These are phyloP conservation scores for Eristalinus aeneus DNA, from an alignment of 2,888 invertebrate genomes.

Conservation along the genomic window DNA sequence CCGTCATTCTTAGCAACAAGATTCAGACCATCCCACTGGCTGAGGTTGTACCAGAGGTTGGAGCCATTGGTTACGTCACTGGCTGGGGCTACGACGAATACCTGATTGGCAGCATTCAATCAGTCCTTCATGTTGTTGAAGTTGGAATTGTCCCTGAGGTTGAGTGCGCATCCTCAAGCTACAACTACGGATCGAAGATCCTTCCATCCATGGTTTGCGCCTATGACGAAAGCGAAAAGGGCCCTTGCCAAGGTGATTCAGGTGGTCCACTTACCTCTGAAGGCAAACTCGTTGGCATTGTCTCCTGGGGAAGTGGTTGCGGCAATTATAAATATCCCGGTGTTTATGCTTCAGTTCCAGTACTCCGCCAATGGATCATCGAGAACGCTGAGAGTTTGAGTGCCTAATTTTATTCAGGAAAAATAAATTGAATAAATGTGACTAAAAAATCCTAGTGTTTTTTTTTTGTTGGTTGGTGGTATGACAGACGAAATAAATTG, in stretches of 20 bases:
- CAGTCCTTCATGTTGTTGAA: constrained; percentile 81
- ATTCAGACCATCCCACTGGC: constrained; percentile 80
- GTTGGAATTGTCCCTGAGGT: constrained; percentile 78
- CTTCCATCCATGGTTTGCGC: constrained; percentile 75
- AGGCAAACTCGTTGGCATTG: background rate
- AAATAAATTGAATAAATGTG: too few relatives aligned
- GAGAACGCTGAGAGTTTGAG: background rate
- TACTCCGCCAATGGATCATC: background rate
- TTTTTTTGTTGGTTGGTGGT: too few relatives aligned
- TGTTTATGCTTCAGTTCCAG: too few relatives aligned
- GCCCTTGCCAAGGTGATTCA: background rate
- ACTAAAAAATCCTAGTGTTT: too few relatives aligned
- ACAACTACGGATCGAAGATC: constrained; percentile 75
- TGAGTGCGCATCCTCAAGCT: constrained; percentile 79
- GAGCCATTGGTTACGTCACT: constrained; percentile 68
- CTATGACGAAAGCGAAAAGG: background rate
- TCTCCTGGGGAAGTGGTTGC: background rate
- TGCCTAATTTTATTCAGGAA: too few relatives aligned
- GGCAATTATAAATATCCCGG: background rate
- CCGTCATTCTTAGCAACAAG: too few relatives aligned
- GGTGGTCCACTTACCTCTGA: background rate
- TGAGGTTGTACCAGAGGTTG: constrained; percentile 70
- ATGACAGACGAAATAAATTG: too few relatives aligned
- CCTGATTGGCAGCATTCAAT: constrained; percentile 71
- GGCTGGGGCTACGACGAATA: constrained; percentile 74